Base-by-base conservation (phyloP, 2,113 vertebrate species). In the Lota lota region DNA sequence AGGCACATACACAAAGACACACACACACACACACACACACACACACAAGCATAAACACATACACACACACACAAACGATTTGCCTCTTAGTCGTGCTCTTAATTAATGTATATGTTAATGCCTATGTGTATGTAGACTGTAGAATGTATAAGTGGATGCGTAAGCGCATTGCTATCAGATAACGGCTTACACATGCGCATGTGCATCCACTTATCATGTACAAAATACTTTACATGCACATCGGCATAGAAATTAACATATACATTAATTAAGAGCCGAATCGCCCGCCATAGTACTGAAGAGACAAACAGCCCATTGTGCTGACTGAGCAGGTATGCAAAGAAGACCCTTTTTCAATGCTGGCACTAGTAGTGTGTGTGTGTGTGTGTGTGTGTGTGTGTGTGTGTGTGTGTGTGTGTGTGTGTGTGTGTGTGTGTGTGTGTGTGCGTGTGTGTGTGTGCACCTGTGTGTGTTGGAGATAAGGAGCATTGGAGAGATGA, bases 261-360 rank as follows among this genome's bases (percentile, higher is more conserved):
- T n/a, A n/a, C n/a, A n/a, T n/a, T n/a, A n/a, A n/a, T n/a, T n/a
- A n/a, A n/a, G n/a, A n/a, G n/a, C n/a, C n/a, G n/a, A n/a, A n/a
- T n/a, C n/a, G n/a, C n/a, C n/a, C n/a, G n/a, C n/a, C n/a, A n/a
- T n/a, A n/a, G n/a, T 54, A n/a, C 71, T 76, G 79, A 79, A 68
- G 69, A 70, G 70, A 90, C 93, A 96, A 96, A 92, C 88, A 82
- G 80, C 72, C 90, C 91, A 93, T 95, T 96, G 94, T 95, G 79
- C 88, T 54, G 77, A 59, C 15, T 72, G 56, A 59, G 65, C 80
- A 90, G 83, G 89, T 87, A 89, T 88, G 86, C 81, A 80, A 65
- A 69, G 73, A 81, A 64, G 74, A 81, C 63, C 58, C 68, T 63
- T 69, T 66, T 66, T 64, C 28, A 70, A 73, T 58, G 20, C 57